A percentile compares a stretch with the other conserved stretches of the same genome.
Conservation (phyloP, 2,797 vertebrate species). For the Sphaeramia orbicularis region DNA sequence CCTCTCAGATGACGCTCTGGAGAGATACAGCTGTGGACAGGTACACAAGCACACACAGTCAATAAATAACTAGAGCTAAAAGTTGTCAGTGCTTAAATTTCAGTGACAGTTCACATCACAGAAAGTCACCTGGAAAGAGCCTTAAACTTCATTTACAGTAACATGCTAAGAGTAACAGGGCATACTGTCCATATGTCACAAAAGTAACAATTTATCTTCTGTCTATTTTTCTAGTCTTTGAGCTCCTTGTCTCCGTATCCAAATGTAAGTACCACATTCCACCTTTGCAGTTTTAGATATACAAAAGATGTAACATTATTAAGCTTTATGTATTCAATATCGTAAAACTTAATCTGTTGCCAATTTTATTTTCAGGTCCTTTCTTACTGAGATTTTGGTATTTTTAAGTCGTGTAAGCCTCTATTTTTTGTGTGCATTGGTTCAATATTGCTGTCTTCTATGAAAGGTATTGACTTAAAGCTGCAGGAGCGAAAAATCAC, state of each 20-base stretch:
- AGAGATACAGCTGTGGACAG: constrained; percentile 94
- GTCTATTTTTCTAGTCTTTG: constrained; percentile 85
- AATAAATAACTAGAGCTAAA: neutral
- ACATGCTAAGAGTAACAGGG: too few species aligned
- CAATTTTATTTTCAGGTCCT: too few species aligned
- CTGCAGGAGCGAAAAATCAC: too few species aligned
- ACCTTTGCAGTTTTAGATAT: neutral
- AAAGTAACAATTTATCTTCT: constrained; percentile 23
- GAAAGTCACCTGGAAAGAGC: neutral
- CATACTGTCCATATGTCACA: neutral
- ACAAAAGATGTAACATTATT: too few species aligned
- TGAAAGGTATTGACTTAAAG: too few species aligned
- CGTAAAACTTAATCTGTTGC: too few species aligned
- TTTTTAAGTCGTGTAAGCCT: too few species aligned
- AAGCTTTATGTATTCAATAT: too few species aligned
- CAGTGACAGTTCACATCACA: neutral
- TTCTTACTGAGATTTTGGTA: too few species aligned
- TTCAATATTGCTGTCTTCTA: too few species aligned
- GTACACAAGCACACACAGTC: constrained; percentile 75
- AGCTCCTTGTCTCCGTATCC: constrained; percentile 92
- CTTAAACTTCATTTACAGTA: neutral
- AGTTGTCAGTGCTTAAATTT: neutral
- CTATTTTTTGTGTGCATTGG: too few species aligned
- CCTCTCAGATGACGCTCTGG: constrained; percentile 91
- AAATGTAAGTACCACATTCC: constrained; percentile 84